Base-by-base conservation (phyloP, 2,888 invertebrate genomes). In the Apamea sordens region DNA sequence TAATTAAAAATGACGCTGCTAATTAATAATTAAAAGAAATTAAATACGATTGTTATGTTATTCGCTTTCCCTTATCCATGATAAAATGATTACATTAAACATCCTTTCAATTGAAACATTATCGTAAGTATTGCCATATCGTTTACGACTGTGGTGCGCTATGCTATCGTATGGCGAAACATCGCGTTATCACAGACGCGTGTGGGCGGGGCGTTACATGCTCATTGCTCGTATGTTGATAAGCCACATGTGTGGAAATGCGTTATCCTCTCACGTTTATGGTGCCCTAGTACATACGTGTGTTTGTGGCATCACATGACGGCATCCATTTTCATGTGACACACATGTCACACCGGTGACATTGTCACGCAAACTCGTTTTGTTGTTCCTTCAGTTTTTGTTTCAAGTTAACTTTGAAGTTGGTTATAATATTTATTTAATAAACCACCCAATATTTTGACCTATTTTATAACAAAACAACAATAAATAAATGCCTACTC, bases 261-360 rank as follows among this genome's bases (percentile, higher is more conserved):
- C 65, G 75, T 77, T 77, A 88, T 79, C 87, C 85, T 88, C 78
- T 85, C 32, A 70, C 68, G 77, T 85, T 90, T 88, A 93, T 95
- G 92, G n/a, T 76, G 74, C 85, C 93, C 92, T 95, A 86, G 94
- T 95, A 91, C 89, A 90, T 90, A 90, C 93, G 93, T 93, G 93
- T 91, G 94, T 91, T 92, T 85, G 90, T 88, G 91, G 92, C 94
- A 92, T 92, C 93, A 92, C 90, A 94, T 94, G 94, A 93, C 91
- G 94, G 90, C 93, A 91, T 93, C 92, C 91, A 92, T 92, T 92
- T 92, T 90, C 88, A 89, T 88, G 89, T 92, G 92, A 92, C 91
- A 90, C 78, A 44, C 77, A 82, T 85, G 87, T 86, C 83, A 88
- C 82, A 84, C 83, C 50, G 63, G 44, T 90, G 86, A 89, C 85